Evolutionary conservation across 2,113 vertebrate species (phyloP), one percentile per base, ranked within the genome.

Genomic region (Platichthys flesus): DNA sequence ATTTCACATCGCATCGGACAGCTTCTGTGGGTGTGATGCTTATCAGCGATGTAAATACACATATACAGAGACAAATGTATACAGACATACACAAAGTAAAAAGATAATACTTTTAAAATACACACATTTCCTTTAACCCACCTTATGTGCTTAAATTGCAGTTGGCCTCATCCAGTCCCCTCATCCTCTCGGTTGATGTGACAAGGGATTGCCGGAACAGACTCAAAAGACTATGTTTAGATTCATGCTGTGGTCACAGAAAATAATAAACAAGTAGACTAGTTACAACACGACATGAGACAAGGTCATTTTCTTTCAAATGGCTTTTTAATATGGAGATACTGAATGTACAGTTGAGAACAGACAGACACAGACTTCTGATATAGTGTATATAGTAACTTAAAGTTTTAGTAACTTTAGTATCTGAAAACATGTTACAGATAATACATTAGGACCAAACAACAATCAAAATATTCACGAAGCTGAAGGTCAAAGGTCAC

Each of bases 321-420:
- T 35, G 68, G 52, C 2, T 80, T 88, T 92, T 92, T 92, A 90
- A 87, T 92, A 83, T 54, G 61, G 77, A 85, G 72, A 91, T 83
- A 93, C 68, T 87, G 78, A 89, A 93, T 86, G 82, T 86, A 93
- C 90, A 93, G 56, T 58, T 85, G 79, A 92, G 87, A 89, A 91
- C 82, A 91, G 82, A 89, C 83, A 89, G 75, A 92, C 86, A 90
- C 23, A 61, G 74, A 92, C 73, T 82, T 83, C 57, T 57, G 69
- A 85, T 88, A 78, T 71, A 45, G 6, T 24, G 61, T 63, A 72
- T 84, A 76, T 75, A 78, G 73, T 66, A 79, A 91, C 67, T 49
- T 47, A 79, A 71, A 80, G 67, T 75, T 88, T 88, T 86, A 89
- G 86, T 85, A 74, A 77, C 51, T 77, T 74, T 81, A 68, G 67